Evolutionary conservation across 2,113 vertebrate species (phyloP).

Genomic region (Aphelocoma coerulescens): DNA sequence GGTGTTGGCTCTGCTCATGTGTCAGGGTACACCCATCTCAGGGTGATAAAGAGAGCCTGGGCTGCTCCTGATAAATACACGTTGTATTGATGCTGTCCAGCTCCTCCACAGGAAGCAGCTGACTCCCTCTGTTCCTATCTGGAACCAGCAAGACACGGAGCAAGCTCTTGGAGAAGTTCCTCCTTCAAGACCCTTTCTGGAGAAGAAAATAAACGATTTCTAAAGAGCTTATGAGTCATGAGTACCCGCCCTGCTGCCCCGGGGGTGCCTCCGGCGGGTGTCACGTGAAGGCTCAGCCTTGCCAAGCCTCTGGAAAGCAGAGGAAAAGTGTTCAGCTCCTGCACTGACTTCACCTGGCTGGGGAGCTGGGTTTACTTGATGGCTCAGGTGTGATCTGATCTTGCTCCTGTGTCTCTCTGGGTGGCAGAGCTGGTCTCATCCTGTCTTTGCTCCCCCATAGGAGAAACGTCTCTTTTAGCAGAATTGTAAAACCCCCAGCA

Average conservation of each 20-base stretch:
- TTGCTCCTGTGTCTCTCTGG: not conserved
- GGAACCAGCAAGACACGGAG: not conserved
- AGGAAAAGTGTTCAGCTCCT: not conserved
- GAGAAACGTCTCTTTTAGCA: not conserved
- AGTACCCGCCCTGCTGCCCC: constrained; percentile 5
- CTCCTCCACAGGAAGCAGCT: not conserved
- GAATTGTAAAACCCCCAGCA: not conserved
- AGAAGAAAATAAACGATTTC: constrained; percentile 8
- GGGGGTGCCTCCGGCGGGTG: not conserved
- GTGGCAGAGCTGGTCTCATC: not conserved
- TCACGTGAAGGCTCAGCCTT: constrained; percentile 3
- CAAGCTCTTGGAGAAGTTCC: not conserved
- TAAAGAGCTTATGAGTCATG: constrained; percentile 32
- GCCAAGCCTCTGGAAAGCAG: not conserved
- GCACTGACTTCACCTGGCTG: not conserved
- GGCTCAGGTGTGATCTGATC: not conserved
- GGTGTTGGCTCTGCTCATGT: not conserved
- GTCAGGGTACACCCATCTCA: not conserved
- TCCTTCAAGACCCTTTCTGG: constrained; percentile 7
- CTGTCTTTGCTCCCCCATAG: accelerated
- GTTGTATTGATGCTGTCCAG: not conserved
- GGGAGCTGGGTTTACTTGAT: accelerated
- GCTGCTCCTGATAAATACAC: not conserved
- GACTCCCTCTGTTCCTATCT: not conserved
- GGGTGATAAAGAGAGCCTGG: not conserved